Percentiles rank a stretch among this genome's conserved stretches.
phyloP scores from a whole-genome alignment of 2,888 invertebrate genomes.

The Rhagonycha fulva region DNA sequence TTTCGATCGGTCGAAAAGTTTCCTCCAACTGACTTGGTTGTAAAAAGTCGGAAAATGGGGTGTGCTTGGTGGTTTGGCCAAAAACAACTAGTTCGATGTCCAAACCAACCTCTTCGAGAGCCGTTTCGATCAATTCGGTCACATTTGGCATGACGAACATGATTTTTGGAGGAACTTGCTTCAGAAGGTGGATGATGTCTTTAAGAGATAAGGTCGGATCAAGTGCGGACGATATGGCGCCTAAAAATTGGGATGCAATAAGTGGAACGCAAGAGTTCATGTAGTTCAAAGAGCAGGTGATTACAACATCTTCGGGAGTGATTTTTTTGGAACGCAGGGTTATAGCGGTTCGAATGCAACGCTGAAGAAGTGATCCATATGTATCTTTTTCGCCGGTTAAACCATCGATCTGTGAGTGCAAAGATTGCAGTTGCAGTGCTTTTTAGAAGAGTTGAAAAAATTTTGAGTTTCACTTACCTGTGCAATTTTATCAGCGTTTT shows the following conservation, averaged over 20 bases:
- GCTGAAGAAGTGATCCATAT: background rate
- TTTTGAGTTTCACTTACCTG: background rate
- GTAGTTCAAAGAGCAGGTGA: slow-evolving; percentile 56
- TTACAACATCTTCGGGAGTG: slow-evolving; percentile 54
- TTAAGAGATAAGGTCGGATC: slow-evolving; percentile 38
- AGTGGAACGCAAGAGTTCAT: slow-evolving; percentile 55
- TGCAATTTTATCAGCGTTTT: background rate
- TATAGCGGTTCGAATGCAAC: background rate
- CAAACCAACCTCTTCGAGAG: background rate
- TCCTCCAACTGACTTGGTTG: slow-evolving; percentile 18
- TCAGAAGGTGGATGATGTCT: slow-evolving; percentile 38
- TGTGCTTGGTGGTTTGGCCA: slow-evolving; percentile 21
- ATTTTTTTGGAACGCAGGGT: slow-evolving; percentile 44
- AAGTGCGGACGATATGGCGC: slow-evolving; percentile 44
- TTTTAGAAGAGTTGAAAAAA: background rate
- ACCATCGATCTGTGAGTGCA: background rate
- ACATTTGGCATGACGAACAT: slow-evolving; percentile 7
- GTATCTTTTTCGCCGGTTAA: background rate
- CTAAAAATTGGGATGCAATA: slow-evolving; percentile 56
- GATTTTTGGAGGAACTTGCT: slow-evolving; percentile 26
- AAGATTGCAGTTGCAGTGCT: background rate
- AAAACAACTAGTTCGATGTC: slow-evolving; percentile 16
- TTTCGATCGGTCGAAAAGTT: slow-evolving; percentile 25
- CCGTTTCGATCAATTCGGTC: slow-evolving; percentile 3
- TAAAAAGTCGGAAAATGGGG: slow-evolving; percentile 12